These are phyloP conservation scores for Penaeus chinensis DNA, from an alignment of 1,140 invertebrate species.

Conservation along the genomic window DNA sequence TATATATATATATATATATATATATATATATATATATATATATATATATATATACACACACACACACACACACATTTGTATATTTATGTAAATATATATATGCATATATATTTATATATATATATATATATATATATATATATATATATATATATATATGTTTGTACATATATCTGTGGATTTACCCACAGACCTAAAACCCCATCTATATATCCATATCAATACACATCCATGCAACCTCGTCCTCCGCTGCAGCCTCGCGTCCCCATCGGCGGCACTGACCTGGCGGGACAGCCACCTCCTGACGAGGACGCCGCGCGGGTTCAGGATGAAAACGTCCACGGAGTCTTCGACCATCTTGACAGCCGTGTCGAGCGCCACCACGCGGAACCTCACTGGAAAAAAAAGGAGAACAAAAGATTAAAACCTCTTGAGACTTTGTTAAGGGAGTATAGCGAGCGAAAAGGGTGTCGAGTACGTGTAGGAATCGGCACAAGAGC, in stretches of 20 bases:
- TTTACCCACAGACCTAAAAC: no score
- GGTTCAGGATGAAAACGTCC: constrained; percentile 91
- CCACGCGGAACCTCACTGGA: constrained; percentile 85
- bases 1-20: no score
- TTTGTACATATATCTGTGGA: no score
- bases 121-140: no score
- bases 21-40: no score
- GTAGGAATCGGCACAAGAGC: no score
- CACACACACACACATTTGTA: no score
- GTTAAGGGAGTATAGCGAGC: neutral
- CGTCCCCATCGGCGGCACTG: constrained; percentile 65
- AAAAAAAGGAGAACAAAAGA: constrained; percentile 38
- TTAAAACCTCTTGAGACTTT: neutral
- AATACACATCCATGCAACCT: neutral
- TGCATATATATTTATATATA: no score
- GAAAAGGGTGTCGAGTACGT: neutral
- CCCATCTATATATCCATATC: no score
- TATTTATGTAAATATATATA: no score
- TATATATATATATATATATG: no score
- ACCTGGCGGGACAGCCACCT: constrained; percentile 89
- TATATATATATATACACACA: no score
- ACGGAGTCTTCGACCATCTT: constrained; percentile 88
- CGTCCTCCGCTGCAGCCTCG: neutral
- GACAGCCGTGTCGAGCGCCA: constrained; percentile 89
- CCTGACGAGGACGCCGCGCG: constrained; percentile 85